Evolutionary conservation across 2,797 vertebrate species (phyloP).

Genomic region (Acipenser oxyrinchus): DNA sequence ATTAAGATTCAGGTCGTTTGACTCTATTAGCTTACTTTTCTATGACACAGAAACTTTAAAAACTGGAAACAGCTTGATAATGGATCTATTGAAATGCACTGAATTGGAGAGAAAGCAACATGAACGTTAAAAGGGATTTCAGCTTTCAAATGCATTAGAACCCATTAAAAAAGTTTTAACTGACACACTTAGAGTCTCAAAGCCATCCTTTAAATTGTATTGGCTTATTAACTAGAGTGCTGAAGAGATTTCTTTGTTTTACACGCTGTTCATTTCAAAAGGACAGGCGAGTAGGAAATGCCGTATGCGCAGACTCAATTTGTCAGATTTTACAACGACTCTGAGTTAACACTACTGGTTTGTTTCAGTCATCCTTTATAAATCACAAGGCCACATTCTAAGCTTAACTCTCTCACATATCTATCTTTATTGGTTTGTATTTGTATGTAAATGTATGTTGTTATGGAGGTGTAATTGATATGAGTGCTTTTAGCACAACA

Average conservation of each 20-base stretch:
- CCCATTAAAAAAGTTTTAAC: conserved; percentile 53
- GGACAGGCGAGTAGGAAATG: conserved; percentile 37
- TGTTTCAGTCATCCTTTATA: too few relatives aligned
- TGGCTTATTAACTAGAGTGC: conserved; percentile 40
- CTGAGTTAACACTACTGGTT: too few relatives aligned
- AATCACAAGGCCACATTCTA: too few relatives aligned
- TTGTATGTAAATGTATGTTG: too few relatives aligned
- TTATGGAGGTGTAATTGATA: too few relatives aligned
- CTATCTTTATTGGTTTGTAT: too few relatives aligned
- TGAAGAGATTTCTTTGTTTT: conserved; percentile 50
- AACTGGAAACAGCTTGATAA: conserved; percentile 31
- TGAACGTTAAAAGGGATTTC: conserved; percentile 34
- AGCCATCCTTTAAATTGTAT: conserved; percentile 28
- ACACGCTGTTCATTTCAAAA: conserved; percentile 49
- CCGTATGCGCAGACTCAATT: background rate
- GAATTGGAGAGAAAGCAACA: conserved; percentile 26
- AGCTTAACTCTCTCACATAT: too few relatives aligned
- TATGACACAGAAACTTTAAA: conserved; percentile 3
- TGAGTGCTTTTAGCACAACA: too few relatives aligned
- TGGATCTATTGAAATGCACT: conserved; percentile 54
- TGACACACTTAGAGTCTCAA: conserved; percentile 43
- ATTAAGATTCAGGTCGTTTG: conserved; percentile 54
- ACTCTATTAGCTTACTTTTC: conserved; percentile 23
- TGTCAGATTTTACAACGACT: too few relatives aligned
- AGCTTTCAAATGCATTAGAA: conserved; percentile 57